Percentiles rank a stretch among this genome's conserved stretches.
phyloP scores from a whole-genome alignment of 2,888 invertebrate genomes.

The Aleiodes leptofemur region DNA sequence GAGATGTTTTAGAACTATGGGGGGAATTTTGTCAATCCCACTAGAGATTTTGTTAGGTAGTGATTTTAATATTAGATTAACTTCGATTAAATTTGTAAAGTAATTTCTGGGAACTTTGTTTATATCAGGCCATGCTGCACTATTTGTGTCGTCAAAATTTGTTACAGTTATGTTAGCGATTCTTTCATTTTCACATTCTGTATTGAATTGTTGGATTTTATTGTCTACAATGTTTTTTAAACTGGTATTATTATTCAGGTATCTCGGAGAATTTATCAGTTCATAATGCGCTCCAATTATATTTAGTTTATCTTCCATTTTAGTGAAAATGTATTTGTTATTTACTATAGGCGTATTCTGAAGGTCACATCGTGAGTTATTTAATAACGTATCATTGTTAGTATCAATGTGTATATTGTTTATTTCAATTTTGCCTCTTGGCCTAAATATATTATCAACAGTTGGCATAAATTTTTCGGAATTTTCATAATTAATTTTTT shows the following conservation, averaged over 20 bases:
- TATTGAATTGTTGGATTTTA: neutral
- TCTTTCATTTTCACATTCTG: neutral
- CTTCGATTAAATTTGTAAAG: neutral
- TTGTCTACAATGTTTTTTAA: neutral
- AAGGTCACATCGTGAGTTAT: no score
- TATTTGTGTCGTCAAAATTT: no score
- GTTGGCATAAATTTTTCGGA: no score
- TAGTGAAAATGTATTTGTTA: slow-evolving; percentile 1
- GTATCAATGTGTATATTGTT: no score
- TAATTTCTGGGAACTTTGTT: neutral
- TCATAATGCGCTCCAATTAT: slow-evolving; percentile 13
- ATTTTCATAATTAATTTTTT: no score
- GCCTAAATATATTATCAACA: no score
- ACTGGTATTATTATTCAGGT: neutral
- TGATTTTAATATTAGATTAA: slow-evolving; percentile 4
- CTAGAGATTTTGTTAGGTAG: slow-evolving; percentile 47
- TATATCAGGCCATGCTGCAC: neutral
- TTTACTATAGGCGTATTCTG: neutral
- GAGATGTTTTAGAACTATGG: slow-evolving; percentile 47
- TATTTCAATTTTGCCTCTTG: no score
- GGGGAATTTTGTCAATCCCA: slow-evolving; percentile 40
- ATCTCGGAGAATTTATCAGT: slow-evolving; percentile 1
- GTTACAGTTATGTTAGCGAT: neutral
- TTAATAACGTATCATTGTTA: no score
- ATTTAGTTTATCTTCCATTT: neutral